phyloP scores from a whole-genome alignment of 2,797 vertebrate species.

The Cirrhinus molitorella region DNA sequence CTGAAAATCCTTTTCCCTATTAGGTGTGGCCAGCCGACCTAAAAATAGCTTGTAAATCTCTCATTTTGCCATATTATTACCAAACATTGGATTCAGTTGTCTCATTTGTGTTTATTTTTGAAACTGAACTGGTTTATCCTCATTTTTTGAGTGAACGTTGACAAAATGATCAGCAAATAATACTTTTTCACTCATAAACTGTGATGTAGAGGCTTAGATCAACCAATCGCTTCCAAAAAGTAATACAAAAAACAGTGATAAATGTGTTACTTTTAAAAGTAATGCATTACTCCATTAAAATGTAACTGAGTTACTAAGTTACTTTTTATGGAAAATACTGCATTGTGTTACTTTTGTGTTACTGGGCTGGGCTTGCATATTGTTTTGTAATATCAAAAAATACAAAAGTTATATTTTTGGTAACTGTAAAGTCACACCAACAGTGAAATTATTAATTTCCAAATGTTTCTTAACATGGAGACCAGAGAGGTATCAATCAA shows the following conservation, averaged over 20 bases:
- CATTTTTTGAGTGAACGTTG: not conserved
- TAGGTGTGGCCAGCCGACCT: not conserved
- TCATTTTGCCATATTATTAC: not conserved
- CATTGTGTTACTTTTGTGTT: not conserved
- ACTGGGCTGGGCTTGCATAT: not conserved
- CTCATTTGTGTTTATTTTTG: not conserved
- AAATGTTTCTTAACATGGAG: not conserved
- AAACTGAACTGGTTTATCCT: not conserved
- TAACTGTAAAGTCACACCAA: not conserved
- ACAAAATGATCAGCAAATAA: not conserved
- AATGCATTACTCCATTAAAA: not conserved
- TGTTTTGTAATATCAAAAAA: not conserved
- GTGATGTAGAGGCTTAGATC: not conserved
- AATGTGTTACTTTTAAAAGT: not conserved
- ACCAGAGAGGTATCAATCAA: not conserved
- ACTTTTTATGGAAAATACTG: not conserved
- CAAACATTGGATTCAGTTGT: not conserved
- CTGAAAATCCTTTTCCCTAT: not conserved
- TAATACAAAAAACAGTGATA: not conserved
- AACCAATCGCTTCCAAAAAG: not conserved
- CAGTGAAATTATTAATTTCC: not conserved
- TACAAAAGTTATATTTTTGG: not conserved
- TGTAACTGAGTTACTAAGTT: not conserved
- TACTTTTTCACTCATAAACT: not conserved
- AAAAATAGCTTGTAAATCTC: not conserved